A percentile compares a stretch with the other conserved stretches of the same genome.
phyloP scores from a whole-genome alignment of 2,888 invertebrate genomes.

The Glyphotaelius pellucidus region DNA sequence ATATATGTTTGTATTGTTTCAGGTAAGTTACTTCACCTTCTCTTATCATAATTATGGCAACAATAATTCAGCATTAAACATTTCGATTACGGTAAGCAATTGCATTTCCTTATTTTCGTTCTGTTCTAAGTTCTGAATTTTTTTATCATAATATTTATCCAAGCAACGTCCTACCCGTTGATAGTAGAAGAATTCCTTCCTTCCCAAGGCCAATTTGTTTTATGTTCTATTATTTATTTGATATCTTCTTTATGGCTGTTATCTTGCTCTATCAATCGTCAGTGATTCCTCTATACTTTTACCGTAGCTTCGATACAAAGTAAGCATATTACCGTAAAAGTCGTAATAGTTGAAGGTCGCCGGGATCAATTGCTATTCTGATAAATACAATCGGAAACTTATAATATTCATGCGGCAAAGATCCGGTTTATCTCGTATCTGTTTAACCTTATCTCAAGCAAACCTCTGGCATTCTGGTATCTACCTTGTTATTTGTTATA shows the following conservation, averaged over 20 bases:
- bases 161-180: too few relatives aligned
- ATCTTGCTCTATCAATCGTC: too few relatives aligned
- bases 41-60: not conserved
- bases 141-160: too few relatives aligned
- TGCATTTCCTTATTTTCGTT: not conserved
- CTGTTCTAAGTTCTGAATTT: too few relatives aligned
- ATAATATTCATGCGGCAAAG: not conserved
- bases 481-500: not conserved
- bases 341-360: constrained; percentile 16
- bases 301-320: not conserved
- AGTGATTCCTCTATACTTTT: not conserved
- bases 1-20: not conserved
- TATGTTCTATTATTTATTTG: too few relatives aligned
- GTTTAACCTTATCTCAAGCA: not conserved
- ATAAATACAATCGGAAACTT: not conserved
- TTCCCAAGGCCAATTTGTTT: too few relatives aligned
- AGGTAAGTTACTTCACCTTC: not conserved
- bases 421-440: not conserved
- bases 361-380: not conserved
- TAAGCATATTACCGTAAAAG: not conserved
- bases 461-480: not conserved
- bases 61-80: not conserved
- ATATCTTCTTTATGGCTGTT: not conserved
- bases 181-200: too few relatives aligned
- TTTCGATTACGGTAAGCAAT: not conserved